Conservation (phyloP, 2,888 invertebrate genomes). For the Gerosis bhagava region DNA sequence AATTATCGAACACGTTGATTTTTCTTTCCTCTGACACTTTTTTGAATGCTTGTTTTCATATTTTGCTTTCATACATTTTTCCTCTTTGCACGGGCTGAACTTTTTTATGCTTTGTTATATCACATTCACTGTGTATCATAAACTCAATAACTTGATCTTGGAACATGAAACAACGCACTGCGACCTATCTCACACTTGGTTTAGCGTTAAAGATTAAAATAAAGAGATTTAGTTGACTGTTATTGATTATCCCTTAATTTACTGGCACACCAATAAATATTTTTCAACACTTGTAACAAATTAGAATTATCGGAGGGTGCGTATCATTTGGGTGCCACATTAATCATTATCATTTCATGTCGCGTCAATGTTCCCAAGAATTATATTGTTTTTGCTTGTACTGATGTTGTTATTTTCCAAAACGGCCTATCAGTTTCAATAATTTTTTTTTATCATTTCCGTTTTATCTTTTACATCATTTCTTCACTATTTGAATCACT, state of each 20-base stretch:
- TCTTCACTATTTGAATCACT: constrained; percentile 48
- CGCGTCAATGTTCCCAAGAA: constrained; percentile 59
- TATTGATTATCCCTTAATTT: too few relatives aligned
- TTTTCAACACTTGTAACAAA: constrained; percentile 47
- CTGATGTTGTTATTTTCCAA: constrained; percentile 77
- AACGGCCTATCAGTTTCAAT: constrained; percentile 81
- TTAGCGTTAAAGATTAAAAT: constrained; percentile 50
- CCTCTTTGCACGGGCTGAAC: constrained; percentile 79
- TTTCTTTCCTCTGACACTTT: constrained; percentile 63
- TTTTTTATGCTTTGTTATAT: constrained; percentile 69
- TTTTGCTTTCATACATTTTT: constrained; percentile 78
- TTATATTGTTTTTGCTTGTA: constrained; percentile 74
- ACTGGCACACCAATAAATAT: constrained; percentile 62
- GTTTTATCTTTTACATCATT: constrained; percentile 41
- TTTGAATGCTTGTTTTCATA: constrained; percentile 74
- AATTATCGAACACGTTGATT: constrained; percentile 57
- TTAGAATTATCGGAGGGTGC: constrained; percentile 34
- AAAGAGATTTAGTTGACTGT: constrained; percentile 40
- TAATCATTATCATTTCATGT: constrained; percentile 61
- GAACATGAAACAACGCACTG: constrained; percentile 68
- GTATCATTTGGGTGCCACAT: constrained; percentile 49
- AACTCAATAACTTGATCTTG: constrained; percentile 59
- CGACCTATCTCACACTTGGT: constrained; percentile 61
- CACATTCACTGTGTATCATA: constrained; percentile 77
- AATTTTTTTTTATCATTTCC: constrained; percentile 57